These are phyloP conservation scores for Rhamphomyia laevipes DNA, from an alignment of 2,888 invertebrate genomes.

Conservation along the genomic window DNA sequence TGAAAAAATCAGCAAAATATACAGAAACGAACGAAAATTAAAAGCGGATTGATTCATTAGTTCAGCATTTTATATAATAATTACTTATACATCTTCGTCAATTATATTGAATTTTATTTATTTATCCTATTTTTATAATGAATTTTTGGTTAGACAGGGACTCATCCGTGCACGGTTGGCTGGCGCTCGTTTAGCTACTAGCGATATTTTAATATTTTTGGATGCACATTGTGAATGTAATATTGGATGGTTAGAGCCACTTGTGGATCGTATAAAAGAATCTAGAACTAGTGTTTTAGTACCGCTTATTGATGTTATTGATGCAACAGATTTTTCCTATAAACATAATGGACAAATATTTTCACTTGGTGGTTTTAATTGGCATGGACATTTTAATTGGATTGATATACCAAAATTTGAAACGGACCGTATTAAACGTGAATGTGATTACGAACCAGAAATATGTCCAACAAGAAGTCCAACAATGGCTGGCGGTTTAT, in stretches of 20 bases:
- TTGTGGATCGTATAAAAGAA: conserved; percentile 74
- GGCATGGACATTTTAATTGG: conserved; percentile 92
- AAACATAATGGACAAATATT: conserved; percentile 37
- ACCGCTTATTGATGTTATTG: conserved; percentile 92
- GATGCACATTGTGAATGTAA: conserved; percentile 88
- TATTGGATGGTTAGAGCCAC: conserved; percentile 74
- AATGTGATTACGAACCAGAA: conserved; percentile 27
- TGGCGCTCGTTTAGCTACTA: conserved; percentile 71
- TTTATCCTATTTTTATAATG: no score
- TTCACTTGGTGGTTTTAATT: conserved; percentile 40
- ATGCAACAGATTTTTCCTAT: conserved; percentile 42
- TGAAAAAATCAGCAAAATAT: no score
- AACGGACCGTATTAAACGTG: conserved; percentile 27
- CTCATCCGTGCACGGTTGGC: conserved; percentile 60
- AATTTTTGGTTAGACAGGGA: neutral
- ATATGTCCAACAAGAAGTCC: conserved; percentile 53
- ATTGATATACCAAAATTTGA: conserved; percentile 42
- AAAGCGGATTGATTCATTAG: no score
- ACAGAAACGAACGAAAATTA: no score
- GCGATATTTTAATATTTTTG: conserved; percentile 72
- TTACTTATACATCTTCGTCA: no score
- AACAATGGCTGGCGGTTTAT: conserved; percentile 97
- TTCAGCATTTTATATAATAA: no score
- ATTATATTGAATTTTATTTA: no score
- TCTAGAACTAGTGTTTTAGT: conserved; percentile 69